A percentile compares a stretch with the other conserved stretches of the same genome.
phyloP scores from a whole-genome alignment of 2,888 invertebrate genomes.

The Antheraea assamensis region DNA sequence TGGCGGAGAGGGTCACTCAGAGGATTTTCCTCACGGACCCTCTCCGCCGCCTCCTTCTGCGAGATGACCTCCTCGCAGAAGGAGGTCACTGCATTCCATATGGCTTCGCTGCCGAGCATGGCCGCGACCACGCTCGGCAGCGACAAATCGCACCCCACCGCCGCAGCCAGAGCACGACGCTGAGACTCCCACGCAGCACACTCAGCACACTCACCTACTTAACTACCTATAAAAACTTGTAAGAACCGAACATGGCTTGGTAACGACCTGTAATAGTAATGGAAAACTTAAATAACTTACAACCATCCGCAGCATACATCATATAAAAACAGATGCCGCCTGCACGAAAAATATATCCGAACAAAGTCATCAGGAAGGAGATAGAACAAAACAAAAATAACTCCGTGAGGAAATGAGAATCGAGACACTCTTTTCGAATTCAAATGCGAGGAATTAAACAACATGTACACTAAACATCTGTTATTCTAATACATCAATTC shows the following conservation, averaged over 20 bases:
- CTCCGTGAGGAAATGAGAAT: conserved; percentile 25
- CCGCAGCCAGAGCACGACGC: too few relatives aligned
- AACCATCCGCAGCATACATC: too few relatives aligned
- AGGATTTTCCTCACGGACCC: too few relatives aligned
- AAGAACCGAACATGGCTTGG: background rate
- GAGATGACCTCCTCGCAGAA: too few relatives aligned
- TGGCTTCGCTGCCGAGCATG: too few relatives aligned
- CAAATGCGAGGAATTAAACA: conserved; percentile 18
- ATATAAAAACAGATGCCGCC: conserved; percentile 37
- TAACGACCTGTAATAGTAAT: conserved; percentile 33
- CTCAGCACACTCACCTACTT: too few relatives aligned
- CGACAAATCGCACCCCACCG: too few relatives aligned
- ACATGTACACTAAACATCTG: conserved; percentile 14
- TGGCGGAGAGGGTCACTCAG: too few relatives aligned
- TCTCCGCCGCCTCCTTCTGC: too few relatives aligned
- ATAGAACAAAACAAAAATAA: conserved; percentile 35
- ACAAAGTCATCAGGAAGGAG: conserved; percentile 44
- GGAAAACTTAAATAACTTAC: conserved; percentile 50
- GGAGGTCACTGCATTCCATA: too few relatives aligned
- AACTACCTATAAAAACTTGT: background rate
- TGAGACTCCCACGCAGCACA: too few relatives aligned
- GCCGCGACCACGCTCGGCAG: too few relatives aligned
- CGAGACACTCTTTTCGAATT: conserved; percentile 24
- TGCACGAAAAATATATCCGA: conserved; percentile 45
- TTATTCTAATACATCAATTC: conserved; percentile 7